Percentiles rank a stretch among this genome's conserved stretches.
Conservation (phyloP, 2,113 vertebrate genomes). For the Narcine bancroftii region DNA sequence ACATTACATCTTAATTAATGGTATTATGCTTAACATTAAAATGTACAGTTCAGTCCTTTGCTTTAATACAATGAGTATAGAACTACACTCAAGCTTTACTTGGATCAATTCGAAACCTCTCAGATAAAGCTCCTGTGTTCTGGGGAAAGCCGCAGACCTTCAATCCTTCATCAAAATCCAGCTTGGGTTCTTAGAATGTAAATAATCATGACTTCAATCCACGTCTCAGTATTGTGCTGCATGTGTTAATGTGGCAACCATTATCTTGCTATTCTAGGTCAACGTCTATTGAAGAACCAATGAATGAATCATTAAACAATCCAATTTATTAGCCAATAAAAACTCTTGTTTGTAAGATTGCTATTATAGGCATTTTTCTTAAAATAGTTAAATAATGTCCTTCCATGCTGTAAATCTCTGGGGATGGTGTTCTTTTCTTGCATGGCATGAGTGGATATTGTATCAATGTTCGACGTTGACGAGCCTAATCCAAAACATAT, state of each 20-base stretch:
- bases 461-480: neutral
- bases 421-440: neutral
- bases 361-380: neutral
- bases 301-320: neutral
- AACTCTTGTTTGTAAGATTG: no score
- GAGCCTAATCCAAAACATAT: no score
- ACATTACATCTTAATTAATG: neutral
- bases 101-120: neutral
- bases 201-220: neutral
- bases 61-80: neutral
- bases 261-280: neutral
- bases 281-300: neutral
- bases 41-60: neutral
- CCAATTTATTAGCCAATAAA: neutral
- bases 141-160: neutral
- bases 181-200: neutral
- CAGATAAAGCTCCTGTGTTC: neutral
- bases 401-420: neutral
- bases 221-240: neutral
- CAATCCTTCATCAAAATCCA: neutral
- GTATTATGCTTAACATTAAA: neutral
- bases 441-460: neutral
- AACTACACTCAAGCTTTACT: neutral
- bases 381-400: neutral
- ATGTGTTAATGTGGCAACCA: neutral